phyloP scores from a whole-genome alignment of 2,888 invertebrate species.

The Subacronicta megacephala region DNA sequence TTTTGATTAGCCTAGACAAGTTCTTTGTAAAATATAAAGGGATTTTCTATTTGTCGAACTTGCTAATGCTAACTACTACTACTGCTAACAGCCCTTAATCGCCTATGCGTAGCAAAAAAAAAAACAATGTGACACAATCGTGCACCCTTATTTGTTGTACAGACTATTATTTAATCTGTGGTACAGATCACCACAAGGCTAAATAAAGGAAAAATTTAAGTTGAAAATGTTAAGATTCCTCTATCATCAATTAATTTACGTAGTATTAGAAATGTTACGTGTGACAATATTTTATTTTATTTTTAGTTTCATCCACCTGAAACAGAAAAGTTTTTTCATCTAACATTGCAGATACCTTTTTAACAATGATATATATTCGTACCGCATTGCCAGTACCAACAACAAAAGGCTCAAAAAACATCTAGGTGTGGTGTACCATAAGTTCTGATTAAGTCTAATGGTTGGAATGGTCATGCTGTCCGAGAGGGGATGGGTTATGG shows the following conservation, averaged over 20 bases:
- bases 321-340: background rate
- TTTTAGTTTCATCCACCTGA: too few species aligned
- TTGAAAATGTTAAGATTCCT: too few species aligned
- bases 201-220: too few species aligned
- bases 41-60: slow-evolving; percentile 5
- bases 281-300: too few species aligned
- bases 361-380: slow-evolving; percentile 11
- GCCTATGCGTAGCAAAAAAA: slow-evolving; percentile 63
- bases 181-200: slow-evolving; percentile 78
- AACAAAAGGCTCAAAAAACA: slow-evolving; percentile 50
- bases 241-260: too few species aligned
- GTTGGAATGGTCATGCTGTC: slow-evolving; percentile 59
- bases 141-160: slow-evolving; percentile 75
- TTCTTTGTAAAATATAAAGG: background rate
- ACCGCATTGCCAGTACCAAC: slow-evolving; percentile 32
- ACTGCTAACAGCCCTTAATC: slow-evolving; percentile 4
- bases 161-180: slow-evolving; percentile 50
- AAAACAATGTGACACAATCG: slow-evolving; percentile 65
- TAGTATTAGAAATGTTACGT: too few species aligned
- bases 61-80: slow-evolving; percentile 1
- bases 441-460: slow-evolving; percentile 77
- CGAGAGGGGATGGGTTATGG: slow-evolving; percentile 52
- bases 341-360: background rate
- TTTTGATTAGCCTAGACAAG: background rate
- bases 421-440: slow-evolving; percentile 65